These are phyloP conservation scores for Drosophila recens DNA, from an alignment of 2,888 invertebrate species.

Conservation along the genomic window DNA sequence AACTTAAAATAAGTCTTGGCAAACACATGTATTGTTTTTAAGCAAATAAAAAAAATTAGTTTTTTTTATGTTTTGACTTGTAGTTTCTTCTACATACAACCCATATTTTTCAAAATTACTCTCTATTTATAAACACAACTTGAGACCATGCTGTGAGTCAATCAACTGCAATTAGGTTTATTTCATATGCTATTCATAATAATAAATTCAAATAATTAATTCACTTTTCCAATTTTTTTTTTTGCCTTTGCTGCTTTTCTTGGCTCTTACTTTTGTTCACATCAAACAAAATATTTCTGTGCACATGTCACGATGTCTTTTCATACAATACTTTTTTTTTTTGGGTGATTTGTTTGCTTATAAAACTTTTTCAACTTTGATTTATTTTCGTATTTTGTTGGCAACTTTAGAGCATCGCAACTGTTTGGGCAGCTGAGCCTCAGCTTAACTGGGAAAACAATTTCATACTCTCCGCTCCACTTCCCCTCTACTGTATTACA, in stretches of 20 bases:
- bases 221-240: conserved; percentile 2
- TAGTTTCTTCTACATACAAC: too few relatives aligned
- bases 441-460: conserved; percentile 33
- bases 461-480: conserved; percentile 31
- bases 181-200: conserved; percentile 14
- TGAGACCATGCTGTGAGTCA: neutral
- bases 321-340: conserved; percentile 1
- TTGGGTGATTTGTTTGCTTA: conserved; percentile 8
- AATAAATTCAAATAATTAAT: conserved; percentile 27
- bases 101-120: neutral
- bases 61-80: too few relatives aligned
- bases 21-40: too few relatives aligned
- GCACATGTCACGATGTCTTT: conserved; percentile 40
- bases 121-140: neutral
- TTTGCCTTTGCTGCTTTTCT: neutral
- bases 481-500: neutral
- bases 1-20: neutral
- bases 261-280: conserved; percentile 4
- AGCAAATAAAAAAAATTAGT: too few relatives aligned
- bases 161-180: conserved; percentile 12
- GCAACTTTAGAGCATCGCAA: conserved; percentile 25
- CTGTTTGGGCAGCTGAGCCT: conserved; percentile 46
- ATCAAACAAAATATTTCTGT: conserved; percentile 32
- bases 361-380: conserved; percentile 16
- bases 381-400: conserved; percentile 15